A percentile compares a stretch with the other conserved stretches of the same genome.
These are phyloP conservation scores for Oxygymnocypris stewartii DNA, from an alignment of 2,113 vertebrate genomes.

Conservation along the genomic window DNA sequence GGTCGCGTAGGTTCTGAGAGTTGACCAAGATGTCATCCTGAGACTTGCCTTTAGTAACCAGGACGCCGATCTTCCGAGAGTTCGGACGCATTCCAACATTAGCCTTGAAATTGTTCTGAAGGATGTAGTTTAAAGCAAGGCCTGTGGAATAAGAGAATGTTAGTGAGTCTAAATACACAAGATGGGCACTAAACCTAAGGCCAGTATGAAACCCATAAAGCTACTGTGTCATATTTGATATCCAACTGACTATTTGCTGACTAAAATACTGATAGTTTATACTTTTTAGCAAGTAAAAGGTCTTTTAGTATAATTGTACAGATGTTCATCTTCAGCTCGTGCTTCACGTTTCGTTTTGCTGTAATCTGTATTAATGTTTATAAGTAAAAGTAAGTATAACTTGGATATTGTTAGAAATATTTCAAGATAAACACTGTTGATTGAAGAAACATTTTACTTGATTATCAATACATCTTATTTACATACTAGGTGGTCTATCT, in stretches of 20 bases:
- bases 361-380: neutral
- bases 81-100: slow-evolving; percentile 87
- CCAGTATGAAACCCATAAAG: neutral
- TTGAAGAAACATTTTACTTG: neutral
- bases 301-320: neutral
- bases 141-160: slow-evolving; percentile 70
- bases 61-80: slow-evolving; percentile 91
- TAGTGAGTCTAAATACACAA: neutral
- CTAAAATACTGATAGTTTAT: too few species aligned
- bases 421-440: neutral
- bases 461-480: neutral
- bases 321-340: neutral
- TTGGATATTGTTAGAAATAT: neutral
- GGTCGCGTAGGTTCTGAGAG: slow-evolving; percentile 84
- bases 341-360: neutral
- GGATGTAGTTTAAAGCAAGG: slow-evolving; percentile 92
- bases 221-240: neutral
- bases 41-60: slow-evolving; percentile 97
- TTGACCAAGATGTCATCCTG: slow-evolving; percentile 88
- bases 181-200: neutral
- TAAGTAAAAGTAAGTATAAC: neutral
- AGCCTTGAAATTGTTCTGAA: slow-evolving; percentile 88
- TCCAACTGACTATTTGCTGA: neutral
- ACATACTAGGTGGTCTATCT: neutral
- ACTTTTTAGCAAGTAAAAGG: neutral